Evolutionary conservation across 2,888 invertebrate genomes (phyloP).

Genomic region (Nomada ruficornis): DNA sequence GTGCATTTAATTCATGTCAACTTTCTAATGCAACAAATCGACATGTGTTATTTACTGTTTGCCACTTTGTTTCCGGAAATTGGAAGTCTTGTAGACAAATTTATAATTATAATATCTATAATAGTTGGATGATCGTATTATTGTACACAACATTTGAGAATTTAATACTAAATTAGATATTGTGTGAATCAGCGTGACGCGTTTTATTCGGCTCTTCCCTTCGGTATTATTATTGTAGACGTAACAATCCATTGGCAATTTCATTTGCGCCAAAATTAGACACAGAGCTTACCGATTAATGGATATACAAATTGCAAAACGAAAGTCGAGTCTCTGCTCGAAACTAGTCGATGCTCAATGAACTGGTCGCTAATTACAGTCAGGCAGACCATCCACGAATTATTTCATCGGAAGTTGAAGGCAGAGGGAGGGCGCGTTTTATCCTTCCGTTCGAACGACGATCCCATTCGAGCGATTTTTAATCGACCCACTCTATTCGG

Average conservation of each 20-base stretch:
- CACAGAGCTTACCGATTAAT: background rate
- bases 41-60: too few species aligned
- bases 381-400: constrained; percentile 68
- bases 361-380: constrained; percentile 72
- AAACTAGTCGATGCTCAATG: constrained; percentile 19
- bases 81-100: background rate
- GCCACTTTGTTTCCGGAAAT: too few species aligned
- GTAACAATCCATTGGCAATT: background rate
- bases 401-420: constrained; percentile 72
- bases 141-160: background rate
- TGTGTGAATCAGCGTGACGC: too few species aligned
- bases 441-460: constrained; percentile 59
- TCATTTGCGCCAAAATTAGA: background rate
- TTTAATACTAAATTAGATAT: too few species aligned
- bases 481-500: constrained; percentile 62
- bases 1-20: too few species aligned
- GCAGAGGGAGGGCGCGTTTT: constrained; percentile 41
- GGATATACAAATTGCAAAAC: background rate
- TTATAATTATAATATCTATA: background rate
- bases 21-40: too few species aligned
- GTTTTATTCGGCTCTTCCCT: too few species aligned
- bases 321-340: background rate
- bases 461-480: constrained; percentile 73
- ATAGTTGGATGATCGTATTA: too few species aligned
- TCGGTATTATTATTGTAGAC: too few species aligned